Evolutionary conservation across 2,113 vertebrate species (phyloP), one percentile per base, ranked within the genome.

Genomic region (Corythaeola cristata): DNA sequence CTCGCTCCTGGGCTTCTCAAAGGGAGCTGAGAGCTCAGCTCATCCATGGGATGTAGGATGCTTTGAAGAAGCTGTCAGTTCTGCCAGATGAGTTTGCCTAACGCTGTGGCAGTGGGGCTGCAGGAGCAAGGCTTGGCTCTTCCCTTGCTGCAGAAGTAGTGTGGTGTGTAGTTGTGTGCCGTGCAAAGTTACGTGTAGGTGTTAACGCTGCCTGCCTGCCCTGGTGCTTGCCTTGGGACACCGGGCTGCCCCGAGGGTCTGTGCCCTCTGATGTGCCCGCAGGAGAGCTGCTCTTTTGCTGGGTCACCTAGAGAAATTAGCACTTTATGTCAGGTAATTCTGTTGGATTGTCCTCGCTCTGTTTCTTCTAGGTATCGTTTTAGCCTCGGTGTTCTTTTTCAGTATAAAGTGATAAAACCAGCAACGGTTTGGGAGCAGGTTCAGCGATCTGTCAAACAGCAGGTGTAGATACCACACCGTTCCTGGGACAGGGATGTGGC

Each of bases 391-490:
- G 32, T 22, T 67, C 27, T 69, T 64, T 74, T 24, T 20, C 1
- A 27, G 33, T 8, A 5, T 9, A 32, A 14, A 33, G 28, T 0
- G 45, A 58, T 56, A 74, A 30, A 68, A 89, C 20, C 5, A 5
- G 17, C 33, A 23, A 1, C 0, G 0, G 0, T 7, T 41, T 35
- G 37, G 45, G 23, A 22, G 15, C n/a, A 73, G 11, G 37, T 9
- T 64, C 41, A 16, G 56, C 9, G 59, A 22, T 17, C 14, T 55
- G 5, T 47, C 41, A 12, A 14, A 37, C 1, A 8, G 27, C 66
- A 32, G 26, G 5, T n/a, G 50, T 27, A 18, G 32, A 2, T 23
- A 1, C 9, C 0, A 0, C 12, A 55, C 22, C 1, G 1, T 41
- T 39, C 50, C 78, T 9, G 21, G 68, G 12, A 13, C 1, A 10